Base-by-base conservation (phyloP, 2,113 vertebrate species). In the Herpailurus yagouaroundi region DNA sequence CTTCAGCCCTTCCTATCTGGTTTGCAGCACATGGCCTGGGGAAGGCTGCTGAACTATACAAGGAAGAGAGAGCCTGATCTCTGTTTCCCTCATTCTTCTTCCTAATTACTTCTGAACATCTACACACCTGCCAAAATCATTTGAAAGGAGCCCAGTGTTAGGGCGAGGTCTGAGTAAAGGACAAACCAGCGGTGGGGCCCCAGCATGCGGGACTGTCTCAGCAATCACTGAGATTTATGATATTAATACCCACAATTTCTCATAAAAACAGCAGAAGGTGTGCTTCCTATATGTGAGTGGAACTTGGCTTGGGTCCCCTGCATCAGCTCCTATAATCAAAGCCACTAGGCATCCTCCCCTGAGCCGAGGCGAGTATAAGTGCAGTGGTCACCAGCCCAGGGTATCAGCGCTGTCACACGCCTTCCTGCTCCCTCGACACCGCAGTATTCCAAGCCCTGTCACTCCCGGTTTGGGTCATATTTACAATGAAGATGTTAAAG, bases 281-380 rank as follows among this genome's bases (percentile, higher is more conserved):
- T 55, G 83, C 82, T 80, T 95, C 68, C 89, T 97, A 21, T 25
- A 31, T 50, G 23, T 33, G 31, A 82, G 83, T 91, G 64, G 76
- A 91, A 19, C 45, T 97, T 96, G 92, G 57, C 94, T 95, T 71
- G 11, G 91, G 55, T 95, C 69, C 96, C 69, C 94, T n/a, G 69
- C 15, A 27, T 29, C 0, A 0, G 87, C 89, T 97, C 66, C 57
- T 92, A 41, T 95, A 98, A 98, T 96, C 96, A 98, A 98, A 97
- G 25, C 69, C 60, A 71, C 36, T 84, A 96, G 0, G 0, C 93
- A 96, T 85, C 94, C 3, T 55, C 33, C 41, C 84, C 94, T 63
- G 74, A 84, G 97, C 80, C 71, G n/a, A 84, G 83, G 64, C 2
- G 16, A 48, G 79, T 6, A 41, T 0, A 0, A 93, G 77, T 11